Percentiles rank a stretch among this genome's conserved stretches.
Conservation (phyloP, 37 sponge, comb jelly and placozoan species). For the Theonella swinhoei region DNA sequence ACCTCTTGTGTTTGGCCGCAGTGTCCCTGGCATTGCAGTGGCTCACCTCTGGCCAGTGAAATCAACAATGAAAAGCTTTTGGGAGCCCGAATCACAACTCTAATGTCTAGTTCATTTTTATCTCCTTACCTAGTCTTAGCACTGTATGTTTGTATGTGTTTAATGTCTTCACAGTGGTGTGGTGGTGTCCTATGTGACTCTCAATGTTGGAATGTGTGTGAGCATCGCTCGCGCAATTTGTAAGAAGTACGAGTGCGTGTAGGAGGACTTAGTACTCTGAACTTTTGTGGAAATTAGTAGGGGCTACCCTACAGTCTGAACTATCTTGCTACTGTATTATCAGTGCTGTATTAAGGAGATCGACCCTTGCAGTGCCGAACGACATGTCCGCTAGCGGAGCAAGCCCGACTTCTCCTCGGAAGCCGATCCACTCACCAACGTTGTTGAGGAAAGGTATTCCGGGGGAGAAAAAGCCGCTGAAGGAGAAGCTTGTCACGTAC, state of each 20-base stretch:
- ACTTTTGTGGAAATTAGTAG: too few relatives aligned
- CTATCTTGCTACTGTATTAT: too few relatives aligned
- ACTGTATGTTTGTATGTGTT: conserved; percentile 5
- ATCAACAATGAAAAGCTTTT: conserved; percentile 72
- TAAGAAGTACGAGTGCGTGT: too few relatives aligned
- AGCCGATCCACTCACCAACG: background rate
- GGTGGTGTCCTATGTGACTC: too few relatives aligned
- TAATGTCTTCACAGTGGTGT: too few relatives aligned
- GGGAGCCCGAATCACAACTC: conserved; percentile 71
- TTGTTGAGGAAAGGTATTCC: conserved; percentile 49
- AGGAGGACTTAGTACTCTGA: too few relatives aligned
- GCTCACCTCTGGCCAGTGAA: conserved; percentile 86
- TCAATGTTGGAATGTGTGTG: too few relatives aligned
- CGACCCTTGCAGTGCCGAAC: too few relatives aligned
- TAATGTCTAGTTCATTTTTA: background rate
- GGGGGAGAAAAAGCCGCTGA: conserved; percentile 63
- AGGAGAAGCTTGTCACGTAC: conserved; percentile 69
- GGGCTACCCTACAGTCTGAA: too few relatives aligned
- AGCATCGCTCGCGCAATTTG: too few relatives aligned
- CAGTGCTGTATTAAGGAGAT: too few relatives aligned
- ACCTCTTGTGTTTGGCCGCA: conserved; percentile 76
- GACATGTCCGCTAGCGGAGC: background rate
- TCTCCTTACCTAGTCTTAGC: background rate
- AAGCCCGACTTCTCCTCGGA: background rate
- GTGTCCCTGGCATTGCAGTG: conserved; percentile 90